Conservation (phyloP, 2,113 vertebrate species). For the Malurus melanocephalus region DNA sequence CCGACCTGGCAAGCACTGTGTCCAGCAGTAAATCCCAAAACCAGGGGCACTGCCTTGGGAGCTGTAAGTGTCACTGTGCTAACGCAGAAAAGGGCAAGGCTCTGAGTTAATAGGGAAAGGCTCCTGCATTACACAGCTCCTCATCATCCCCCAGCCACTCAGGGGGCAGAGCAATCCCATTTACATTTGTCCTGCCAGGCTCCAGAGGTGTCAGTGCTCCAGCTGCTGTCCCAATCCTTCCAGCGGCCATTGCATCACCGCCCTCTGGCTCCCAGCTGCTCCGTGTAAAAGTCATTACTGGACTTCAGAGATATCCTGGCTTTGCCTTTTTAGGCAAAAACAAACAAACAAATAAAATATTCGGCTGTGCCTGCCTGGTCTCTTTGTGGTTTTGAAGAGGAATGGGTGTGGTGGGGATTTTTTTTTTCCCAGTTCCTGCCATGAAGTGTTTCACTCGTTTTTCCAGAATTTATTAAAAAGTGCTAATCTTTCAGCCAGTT, state of each 20-base stretch:
- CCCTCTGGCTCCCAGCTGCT: neutral
- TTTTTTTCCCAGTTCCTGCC: neutral
- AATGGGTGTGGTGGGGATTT: neutral
- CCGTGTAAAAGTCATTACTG: neutral
- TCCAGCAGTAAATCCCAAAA: constrained; percentile 21
- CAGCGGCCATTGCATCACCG: neutral
- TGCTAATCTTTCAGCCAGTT: neutral
- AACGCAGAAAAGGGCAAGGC: neutral
- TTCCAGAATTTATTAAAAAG: neutral
- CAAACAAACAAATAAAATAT: constrained; percentile 40
- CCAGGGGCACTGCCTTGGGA: neutral
- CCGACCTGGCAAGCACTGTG: neutral
- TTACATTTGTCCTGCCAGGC: neutral
- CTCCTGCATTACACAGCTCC: neutral
- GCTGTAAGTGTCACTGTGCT: neutral
- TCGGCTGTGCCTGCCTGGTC: neutral
- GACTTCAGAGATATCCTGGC: neutral
- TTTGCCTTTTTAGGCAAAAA: constrained; percentile 37
- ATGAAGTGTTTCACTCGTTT: neutral
- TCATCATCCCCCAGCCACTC: neutral
- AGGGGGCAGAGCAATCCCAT: neutral
- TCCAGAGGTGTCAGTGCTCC: neutral
- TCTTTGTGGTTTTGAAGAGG: constrained; percentile 10
- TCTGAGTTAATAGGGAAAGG: neutral
- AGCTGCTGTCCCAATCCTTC: neutral